These are phyloP conservation scores for Zapus hudsonius DNA, from an alignment of 2,113 vertebrate genomes.

Conservation along the genomic window DNA sequence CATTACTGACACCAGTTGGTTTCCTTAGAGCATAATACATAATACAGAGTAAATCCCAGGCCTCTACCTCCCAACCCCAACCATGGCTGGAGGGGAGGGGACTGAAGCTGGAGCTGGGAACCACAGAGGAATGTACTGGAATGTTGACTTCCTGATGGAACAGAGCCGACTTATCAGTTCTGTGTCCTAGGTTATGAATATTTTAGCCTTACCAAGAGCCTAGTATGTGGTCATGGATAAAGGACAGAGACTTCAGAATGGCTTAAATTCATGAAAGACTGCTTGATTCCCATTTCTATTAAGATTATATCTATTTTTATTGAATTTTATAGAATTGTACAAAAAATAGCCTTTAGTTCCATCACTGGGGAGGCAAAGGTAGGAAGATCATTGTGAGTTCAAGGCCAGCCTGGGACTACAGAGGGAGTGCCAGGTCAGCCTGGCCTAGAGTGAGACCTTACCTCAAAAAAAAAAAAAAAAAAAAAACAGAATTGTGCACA, in stretches of 20 bases:
- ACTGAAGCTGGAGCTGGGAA: not conserved
- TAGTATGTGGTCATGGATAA: not conserved
- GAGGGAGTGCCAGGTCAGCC: no score
- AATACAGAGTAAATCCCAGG: slow-evolving; percentile 1
- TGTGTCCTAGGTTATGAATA: not conserved
- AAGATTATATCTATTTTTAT: not conserved
- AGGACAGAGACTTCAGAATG: not conserved
- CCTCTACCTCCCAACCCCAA: not conserved
- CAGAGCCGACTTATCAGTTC: not conserved
- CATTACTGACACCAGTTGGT: not conserved
- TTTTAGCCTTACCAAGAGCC: not conserved
- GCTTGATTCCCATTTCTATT: not conserved
- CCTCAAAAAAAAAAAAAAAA: no score
- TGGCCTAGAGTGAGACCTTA: no score
- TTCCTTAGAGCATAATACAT: not conserved
- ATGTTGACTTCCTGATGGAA: not conserved
- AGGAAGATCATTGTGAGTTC: no score
- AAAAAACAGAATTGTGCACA: not conserved
- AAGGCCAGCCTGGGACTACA: no score
- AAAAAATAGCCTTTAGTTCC: not conserved
- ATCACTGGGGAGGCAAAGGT: no score
- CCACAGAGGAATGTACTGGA: not conserved
- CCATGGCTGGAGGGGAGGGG: not conserved
- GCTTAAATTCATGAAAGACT: not conserved
- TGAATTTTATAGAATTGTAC: not conserved